Evolutionary conservation across 2,888 invertebrate species (phyloP), one percentile per base, ranked within the genome.

Genomic region (Hydrotaea diabolus): DNA sequence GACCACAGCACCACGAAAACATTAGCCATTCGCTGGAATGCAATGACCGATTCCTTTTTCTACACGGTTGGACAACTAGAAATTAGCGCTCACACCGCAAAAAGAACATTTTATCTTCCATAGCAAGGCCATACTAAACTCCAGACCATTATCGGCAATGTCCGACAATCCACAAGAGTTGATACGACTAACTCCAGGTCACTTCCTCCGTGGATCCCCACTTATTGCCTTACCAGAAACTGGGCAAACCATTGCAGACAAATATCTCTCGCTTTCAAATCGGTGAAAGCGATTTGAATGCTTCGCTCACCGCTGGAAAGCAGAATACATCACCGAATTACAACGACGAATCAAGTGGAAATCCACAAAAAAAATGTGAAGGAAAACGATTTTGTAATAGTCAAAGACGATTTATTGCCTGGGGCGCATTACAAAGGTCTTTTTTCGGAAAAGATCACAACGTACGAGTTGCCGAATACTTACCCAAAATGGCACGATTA

Each of bases 131-230:
- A 49, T 31, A 2, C 31, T 77, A 4, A 62, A 26, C 11, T 83
- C 55, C 1, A n/a, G n/a, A n/a, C n/a, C n/a, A n/a, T 15, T 80
- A 9, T 80, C 46, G 11, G 15, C 59, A 13, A 75, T 78, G 17
- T 78, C 76, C 5, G 79, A 79, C 62, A 53, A 80, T 23, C 80
- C 77, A 2, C n/a, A 75, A 11, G 80, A 84, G 23, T n/a, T 80
- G n/a, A 13, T 23, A 9, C 66, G 74, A 0, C 19, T 82, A 13
- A 79, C 79, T 46, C 79, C 83, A 13, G 83, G 83, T 0, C 77
- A 80, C 17, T 83, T 82, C 36, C 62, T 83, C 1, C 21, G 62
- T 1, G 77, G 80, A 15, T 59, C 13, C 83, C 71, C 4, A 55
- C 73, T 46, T 26, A 23, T 8, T 2, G 66, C 5, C 31, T 7